Evolutionary conservation across 2,113 vertebrate species (phyloP), one percentile per base, ranked within the genome.

Genomic region (Ailuropoda melanoleuca): DNA sequence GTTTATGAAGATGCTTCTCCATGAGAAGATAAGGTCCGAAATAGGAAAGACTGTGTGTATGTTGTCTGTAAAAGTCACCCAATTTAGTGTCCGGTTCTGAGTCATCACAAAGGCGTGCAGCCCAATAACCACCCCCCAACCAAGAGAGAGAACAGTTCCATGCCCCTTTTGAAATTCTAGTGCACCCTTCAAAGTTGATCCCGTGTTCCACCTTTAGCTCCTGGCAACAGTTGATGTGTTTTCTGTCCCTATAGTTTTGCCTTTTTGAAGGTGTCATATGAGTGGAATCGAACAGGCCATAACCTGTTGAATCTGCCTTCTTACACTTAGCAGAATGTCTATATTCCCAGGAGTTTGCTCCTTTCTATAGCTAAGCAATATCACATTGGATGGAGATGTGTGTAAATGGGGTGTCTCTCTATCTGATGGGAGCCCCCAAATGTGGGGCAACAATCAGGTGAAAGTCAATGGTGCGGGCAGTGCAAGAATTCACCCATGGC

Each of bases 401-500:
- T 21, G 8, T 68, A 68, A 10, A 21, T 21, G 66, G 66, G 34
- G 8, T 68, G n/a, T 68, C 66, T 37, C 34, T 19, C n/a, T 1
- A 68, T 21, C 34, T 4, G 8, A 21, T 21, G 34, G 17, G 9
- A 34, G 66, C 8, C 18, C 34, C 66, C 34, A 21, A 21, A 68
- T 19, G 66, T 37, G 66, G 34, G 66, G 34, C 14, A 29, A 37
- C 19, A 37, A 68, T 19, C 66, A 68, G 66, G 8, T 37, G 34
- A 34, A 68, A 68, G 66, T 34, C 8, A 8, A 68, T 68, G 34
- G 34, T 4, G 1, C 0, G 0, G 34, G 26, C 19, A 4, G 8
- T 0, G 2, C 37, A 68, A 68, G 34, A 37, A 68, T 68, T 68
- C 66, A 37, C 66, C n/a, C 34, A 68, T 6, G 14, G 66, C 18